Conservation (phyloP, 1,140 invertebrate species). For the Lycorma delicatula region DNA sequence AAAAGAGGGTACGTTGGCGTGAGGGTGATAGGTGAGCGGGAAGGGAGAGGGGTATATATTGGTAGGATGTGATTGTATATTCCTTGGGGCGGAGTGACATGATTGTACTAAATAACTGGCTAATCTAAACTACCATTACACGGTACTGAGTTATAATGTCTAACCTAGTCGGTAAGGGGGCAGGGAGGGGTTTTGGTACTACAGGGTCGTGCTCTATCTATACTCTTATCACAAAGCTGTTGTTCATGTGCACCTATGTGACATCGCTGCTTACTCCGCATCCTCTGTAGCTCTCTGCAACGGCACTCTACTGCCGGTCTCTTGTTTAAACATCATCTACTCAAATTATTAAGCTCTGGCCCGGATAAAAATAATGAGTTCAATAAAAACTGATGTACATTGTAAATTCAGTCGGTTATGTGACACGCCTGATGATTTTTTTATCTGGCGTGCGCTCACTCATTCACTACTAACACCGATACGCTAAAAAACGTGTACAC, state of each 20-base stretch:
- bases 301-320: too few species aligned
- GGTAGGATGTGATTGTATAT: conserved; percentile 3
- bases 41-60: neutral
- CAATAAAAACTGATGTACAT: neutral
- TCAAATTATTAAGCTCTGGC: neutral
- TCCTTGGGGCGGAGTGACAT: conserved; percentile 1
- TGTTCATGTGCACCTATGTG: neutral
- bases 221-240: conserved; percentile 3
- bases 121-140: conserved; percentile 5
- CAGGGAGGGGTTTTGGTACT: too few species aligned
- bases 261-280: too few species aligned
- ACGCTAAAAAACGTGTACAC: neutral
- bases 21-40: neutral
- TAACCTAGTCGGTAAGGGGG: too few species aligned
- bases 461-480: neutral
- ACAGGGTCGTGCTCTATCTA: conserved; percentile 2
- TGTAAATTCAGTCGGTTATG: neutral
- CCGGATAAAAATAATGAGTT: conserved; percentile 3
- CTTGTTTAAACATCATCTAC: conserved; percentile 3
- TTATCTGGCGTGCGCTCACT: neutral
- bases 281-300: too few species aligned
- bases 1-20: neutral
- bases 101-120: conserved; percentile 1
- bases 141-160: too few species aligned
- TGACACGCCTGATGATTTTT: conserved; percentile 5